Evolutionary conservation across 2,113 vertebrate genomes (phyloP).

Genomic region (Nerophis ophidion): DNA sequence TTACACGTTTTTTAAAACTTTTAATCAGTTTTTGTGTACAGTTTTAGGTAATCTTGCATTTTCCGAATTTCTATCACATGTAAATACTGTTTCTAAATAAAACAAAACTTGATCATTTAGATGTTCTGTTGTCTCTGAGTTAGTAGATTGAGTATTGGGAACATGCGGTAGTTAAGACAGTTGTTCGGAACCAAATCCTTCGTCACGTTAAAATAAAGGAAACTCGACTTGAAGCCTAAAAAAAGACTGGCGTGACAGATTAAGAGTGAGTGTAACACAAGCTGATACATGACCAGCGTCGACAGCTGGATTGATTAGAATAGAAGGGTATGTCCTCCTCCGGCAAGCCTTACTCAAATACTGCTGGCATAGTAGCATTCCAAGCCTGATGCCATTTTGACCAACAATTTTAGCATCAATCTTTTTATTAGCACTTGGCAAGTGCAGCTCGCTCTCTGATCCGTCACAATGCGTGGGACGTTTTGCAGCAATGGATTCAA

Average conservation of each 20-base stretch:
- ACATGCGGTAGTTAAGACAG: too few relatives aligned
- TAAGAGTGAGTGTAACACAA: constrained; percentile 5
- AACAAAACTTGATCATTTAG: too few relatives aligned
- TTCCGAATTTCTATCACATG: too few relatives aligned
- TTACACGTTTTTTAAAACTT: too few relatives aligned
- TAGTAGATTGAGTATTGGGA: too few relatives aligned
- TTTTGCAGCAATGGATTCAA: not conserved
- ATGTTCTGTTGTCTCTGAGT: too few relatives aligned
- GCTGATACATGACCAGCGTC: not conserved
- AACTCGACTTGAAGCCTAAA: not conserved
- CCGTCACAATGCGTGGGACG: not conserved
- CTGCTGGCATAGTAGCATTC: constrained; percentile 1
- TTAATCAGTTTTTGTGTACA: too few relatives aligned
- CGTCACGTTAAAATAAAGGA: not conserved
- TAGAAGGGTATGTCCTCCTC: not conserved
- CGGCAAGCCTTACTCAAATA: not conserved
- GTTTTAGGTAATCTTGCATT: too few relatives aligned
- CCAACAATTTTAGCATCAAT: not conserved
- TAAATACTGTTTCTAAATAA: too few relatives aligned
- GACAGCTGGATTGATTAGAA: constrained; percentile 10
- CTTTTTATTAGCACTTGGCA: not conserved
- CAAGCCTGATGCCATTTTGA: not conserved
- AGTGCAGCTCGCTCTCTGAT: not conserved
- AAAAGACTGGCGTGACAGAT: not conserved
- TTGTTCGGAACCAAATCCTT: too few relatives aligned